phyloP scores from a whole-genome alignment of 2,113 vertebrate species.

The Hemiprocne comata region DNA sequence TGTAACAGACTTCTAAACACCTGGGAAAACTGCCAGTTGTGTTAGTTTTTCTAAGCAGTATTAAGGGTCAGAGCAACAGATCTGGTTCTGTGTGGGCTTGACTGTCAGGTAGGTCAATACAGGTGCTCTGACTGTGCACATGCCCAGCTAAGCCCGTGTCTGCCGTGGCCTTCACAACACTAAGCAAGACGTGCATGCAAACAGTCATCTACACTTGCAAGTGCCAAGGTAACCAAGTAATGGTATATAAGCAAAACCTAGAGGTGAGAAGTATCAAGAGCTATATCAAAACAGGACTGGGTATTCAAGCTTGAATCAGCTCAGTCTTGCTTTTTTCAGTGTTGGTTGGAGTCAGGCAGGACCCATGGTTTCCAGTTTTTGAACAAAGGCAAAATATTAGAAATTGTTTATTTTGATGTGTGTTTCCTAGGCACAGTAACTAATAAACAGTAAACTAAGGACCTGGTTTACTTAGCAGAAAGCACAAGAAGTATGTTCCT shows the following conservation, averaged over 20 bases:
- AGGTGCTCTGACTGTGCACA: not conserved
- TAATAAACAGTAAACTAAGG: not conserved
- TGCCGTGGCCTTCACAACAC: not conserved
- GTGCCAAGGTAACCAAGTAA: rapidly evolving
- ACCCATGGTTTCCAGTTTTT: not conserved
- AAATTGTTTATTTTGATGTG: not conserved
- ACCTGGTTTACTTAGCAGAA: not conserved
- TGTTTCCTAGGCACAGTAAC: not conserved
- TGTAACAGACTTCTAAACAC: not conserved
- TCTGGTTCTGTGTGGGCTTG: not conserved
- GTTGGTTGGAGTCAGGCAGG: not conserved
- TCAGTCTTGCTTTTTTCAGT: not conserved
- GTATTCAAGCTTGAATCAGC: not conserved
- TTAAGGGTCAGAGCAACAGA: not conserved
- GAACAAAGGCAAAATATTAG: not conserved
- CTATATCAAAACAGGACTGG: not conserved
- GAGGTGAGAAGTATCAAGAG: not conserved
- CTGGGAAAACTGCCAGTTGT: not conserved
- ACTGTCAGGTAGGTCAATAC: not conserved
- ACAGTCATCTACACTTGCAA: not conserved
- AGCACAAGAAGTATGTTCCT: not conserved
- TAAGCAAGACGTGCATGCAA: not conserved
- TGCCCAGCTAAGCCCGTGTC: not conserved
- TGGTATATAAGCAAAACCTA: not conserved
- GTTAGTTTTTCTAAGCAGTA: not conserved